A percentile compares a stretch with the other conserved stretches of the same genome.
Evolutionary conservation across 2,888 invertebrate genomes (phyloP).

Genomic region (Agrochola lychnidis): DNA sequence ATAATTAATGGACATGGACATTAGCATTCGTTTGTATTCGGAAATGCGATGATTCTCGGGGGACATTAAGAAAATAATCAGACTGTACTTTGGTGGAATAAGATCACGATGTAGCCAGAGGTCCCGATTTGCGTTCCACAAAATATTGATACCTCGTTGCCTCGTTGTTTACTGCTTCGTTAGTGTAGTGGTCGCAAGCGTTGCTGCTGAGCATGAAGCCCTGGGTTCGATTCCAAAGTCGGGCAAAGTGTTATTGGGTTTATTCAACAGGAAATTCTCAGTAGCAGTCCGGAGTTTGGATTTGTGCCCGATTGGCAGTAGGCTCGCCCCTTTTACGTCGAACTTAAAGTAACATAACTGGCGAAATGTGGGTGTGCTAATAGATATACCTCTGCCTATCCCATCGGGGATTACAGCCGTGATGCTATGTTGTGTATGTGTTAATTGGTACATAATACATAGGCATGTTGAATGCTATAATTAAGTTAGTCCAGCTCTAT

Average conservation of each 20-base stretch:
- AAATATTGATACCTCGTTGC: neutral
- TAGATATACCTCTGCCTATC: neutral
- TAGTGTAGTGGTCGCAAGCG: neutral
- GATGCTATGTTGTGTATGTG: neutral
- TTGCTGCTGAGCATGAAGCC: neutral
- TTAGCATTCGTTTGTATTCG: no score
- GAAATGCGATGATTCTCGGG: no score
- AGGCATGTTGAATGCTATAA: neutral
- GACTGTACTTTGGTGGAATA: neutral
- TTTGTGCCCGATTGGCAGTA: neutral
- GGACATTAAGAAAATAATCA: no score
- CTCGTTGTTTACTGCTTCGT: neutral
- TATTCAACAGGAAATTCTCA: neutral
- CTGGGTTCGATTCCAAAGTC: neutral
- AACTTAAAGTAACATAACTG: conserved; percentile 1
- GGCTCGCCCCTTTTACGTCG: neutral
- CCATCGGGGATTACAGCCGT: neutral
- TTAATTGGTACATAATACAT: neutral
- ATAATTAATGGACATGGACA: no score
- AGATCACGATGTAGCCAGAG: neutral
- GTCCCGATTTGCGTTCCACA: neutral
- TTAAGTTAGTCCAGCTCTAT: neutral
- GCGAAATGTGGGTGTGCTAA: neutral
- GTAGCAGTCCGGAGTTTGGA: neutral
- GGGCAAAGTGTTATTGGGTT: neutral